These are phyloP conservation scores for Drosophila ogumai DNA, from an alignment of 1,140 invertebrate genomes.

Conservation along the genomic window DNA sequence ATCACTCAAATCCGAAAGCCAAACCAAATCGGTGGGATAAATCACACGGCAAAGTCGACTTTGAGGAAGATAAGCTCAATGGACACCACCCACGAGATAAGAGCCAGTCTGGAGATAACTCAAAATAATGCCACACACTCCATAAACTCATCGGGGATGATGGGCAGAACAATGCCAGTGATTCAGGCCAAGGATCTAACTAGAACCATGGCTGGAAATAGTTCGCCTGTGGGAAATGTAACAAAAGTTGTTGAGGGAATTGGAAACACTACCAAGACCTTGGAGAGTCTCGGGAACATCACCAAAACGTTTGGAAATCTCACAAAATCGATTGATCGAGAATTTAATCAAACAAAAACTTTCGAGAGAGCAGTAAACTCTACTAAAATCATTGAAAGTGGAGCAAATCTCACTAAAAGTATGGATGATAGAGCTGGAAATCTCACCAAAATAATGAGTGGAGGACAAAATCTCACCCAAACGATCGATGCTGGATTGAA, in stretches of 20 bases:
- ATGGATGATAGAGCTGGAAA: constrained; percentile 2
- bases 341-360: constrained; percentile 1
- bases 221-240: background rate
- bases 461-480: constrained; percentile 3
- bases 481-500: background rate
- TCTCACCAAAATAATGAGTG: constrained; percentile 3
- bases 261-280: constrained; percentile 12
- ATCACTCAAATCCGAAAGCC: constrained; percentile 31
- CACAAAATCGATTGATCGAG: constrained; percentile 4
- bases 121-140: constrained; percentile 44
- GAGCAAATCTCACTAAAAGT: constrained; percentile 12
- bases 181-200: constrained; percentile 21
- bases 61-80: constrained; percentile 10
- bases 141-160: background rate
- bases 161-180: constrained; percentile 32
- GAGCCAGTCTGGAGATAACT: background rate
- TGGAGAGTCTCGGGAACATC: constrained; percentile 12
- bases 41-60: constrained; percentile 1
- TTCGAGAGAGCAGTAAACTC: constrained; percentile 1
- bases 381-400: constrained; percentile 17
- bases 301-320: constrained; percentile 2
- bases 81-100: constrained; percentile 40
- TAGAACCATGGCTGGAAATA: background rate
- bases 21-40: constrained; percentile 7
- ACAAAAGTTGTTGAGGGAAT: constrained; percentile 6